Evolutionary conservation across 30 jellyfish, hydroid and myxozoan species (phyloP), one percentile per base, ranked within the genome.

Genomic region (Cassiopea xamachana): DNA sequence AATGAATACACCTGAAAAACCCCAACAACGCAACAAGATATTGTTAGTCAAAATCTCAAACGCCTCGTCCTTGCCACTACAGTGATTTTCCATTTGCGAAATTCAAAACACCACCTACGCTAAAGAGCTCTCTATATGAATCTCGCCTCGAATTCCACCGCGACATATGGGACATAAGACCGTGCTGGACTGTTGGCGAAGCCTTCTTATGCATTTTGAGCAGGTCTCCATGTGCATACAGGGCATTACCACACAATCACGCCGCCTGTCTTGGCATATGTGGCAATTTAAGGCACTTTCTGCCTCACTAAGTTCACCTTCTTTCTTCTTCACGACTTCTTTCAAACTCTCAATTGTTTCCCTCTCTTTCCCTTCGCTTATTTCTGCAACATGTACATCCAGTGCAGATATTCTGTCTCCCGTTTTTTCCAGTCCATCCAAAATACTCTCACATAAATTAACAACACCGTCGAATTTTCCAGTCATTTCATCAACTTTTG

Each of bases 191-290:
- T 79, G 44, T 1, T 51, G 47, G 1, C 90, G 90, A 9, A 82
- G 45, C 68, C 48, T 68, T 45, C 48, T 27, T 7, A 82, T 48
- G 82, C 90, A 82, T 27, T 2, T 44, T 13, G 59, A 50, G 55
- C 90, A 82, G 5, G 90, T 67, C n/a, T 82, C 73, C 90, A 82
- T 82, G 49, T 82, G 90, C 90, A 82, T 82, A 68, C 90, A 82
- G 1, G 90, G 90, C 90, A 82, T 82, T 2, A 82, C 17, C 18
- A 82, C 90, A 44, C 90, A 82, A 82, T 82, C 80, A 55, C 70
- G 79, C 17, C 47, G 71, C 73, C 58, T 15, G 5, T 82, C 90
- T 27, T 82, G 90, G 59, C 90, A 82, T 8, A 82, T 48, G 7
- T 82, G 82, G 69, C 90, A 82, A 19, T 44, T 27, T 47, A 62